Conservation (phyloP, 2,888 invertebrate species). For the Drosophila kuntzei region DNA sequence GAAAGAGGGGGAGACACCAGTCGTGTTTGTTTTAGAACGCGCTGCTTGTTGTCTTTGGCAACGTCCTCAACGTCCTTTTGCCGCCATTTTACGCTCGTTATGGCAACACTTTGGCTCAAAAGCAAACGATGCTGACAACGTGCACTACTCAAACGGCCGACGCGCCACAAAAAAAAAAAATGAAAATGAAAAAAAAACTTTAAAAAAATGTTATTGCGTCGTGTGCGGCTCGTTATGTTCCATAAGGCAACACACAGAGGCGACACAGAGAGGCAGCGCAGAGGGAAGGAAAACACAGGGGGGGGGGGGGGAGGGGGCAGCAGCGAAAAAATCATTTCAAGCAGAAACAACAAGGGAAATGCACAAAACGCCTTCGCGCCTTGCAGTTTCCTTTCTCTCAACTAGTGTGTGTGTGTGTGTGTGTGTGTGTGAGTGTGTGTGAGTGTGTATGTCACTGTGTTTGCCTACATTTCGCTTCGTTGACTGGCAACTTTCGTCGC, state of each 20-base stretch:
- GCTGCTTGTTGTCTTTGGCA: slow-evolving; percentile 70
- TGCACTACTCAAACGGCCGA: slow-evolving; percentile 65
- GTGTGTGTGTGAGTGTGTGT: slow-evolving; percentile 16
- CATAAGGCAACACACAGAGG: slow-evolving; percentile 42
- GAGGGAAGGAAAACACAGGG: neutral
- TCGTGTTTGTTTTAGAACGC: slow-evolving; percentile 75
- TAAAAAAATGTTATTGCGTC: slow-evolving; percentile 67
- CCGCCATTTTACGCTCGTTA: slow-evolving; percentile 81
- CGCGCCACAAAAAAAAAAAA: slow-evolving; percentile 46
- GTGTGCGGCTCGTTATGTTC: slow-evolving; percentile 72
- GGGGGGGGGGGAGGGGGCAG: neutral
- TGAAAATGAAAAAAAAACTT: slow-evolving; percentile 32
- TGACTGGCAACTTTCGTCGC: slow-evolving; percentile 79
- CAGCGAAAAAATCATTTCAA: slow-evolving; percentile 71
- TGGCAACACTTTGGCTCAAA: slow-evolving; percentile 81
- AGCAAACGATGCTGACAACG: slow-evolving; percentile 69
- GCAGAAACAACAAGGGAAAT: slow-evolving; percentile 82
- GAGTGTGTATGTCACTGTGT: slow-evolving; percentile 62
- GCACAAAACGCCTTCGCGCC: slow-evolving; percentile 70
- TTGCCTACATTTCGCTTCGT: slow-evolving; percentile 81
- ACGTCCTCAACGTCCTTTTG: slow-evolving; percentile 63
- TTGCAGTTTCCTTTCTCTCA: slow-evolving; percentile 49
- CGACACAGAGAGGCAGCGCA: slow-evolving; percentile 10
- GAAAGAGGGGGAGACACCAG: slow-evolving; percentile 5
- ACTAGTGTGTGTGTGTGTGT: slow-evolving; percentile 8